These are phyloP conservation scores for Numenius arquata DNA, from an alignment of 2,113 vertebrate genomes.

Conservation along the genomic window DNA sequence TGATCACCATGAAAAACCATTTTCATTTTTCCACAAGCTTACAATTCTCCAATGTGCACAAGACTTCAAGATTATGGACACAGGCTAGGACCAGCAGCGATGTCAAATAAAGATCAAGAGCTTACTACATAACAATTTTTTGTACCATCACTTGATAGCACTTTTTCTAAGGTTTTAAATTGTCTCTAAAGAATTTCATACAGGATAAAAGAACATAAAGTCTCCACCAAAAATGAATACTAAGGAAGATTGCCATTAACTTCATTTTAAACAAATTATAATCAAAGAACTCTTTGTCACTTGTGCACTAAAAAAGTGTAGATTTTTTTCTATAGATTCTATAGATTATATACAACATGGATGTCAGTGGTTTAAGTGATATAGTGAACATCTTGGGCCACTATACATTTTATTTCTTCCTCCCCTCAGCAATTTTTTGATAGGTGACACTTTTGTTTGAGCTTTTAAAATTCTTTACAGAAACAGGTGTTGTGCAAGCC, in stretches of 20 bases:
- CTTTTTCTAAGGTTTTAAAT: background rate
- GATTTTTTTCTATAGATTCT: background rate
- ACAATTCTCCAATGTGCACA: background rate
- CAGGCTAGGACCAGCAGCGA: background rate
- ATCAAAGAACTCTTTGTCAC: background rate
- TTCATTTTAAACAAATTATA: background rate
- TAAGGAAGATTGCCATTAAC: background rate
- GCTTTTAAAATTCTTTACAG: background rate
- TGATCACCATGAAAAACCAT: background rate
- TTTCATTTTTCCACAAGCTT: background rate
- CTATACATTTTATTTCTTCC: background rate
- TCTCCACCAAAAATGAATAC: background rate
- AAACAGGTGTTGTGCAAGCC: background rate
- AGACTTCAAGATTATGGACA: background rate
- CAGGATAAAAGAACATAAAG: background rate
- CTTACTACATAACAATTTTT: background rate
- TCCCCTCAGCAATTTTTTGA: background rate
- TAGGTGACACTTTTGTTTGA: rapidly evolving
- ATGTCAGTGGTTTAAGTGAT: background rate
- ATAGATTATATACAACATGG: no score
- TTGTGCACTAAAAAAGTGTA: background rate
- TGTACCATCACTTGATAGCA: background rate
- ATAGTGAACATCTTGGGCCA: background rate
- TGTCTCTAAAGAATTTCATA: background rate
- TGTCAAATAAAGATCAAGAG: background rate